These are phyloP conservation scores for Epinephelus cyanopodus DNA, from an alignment of 2,113 vertebrate species.

Conservation along the genomic window DNA sequence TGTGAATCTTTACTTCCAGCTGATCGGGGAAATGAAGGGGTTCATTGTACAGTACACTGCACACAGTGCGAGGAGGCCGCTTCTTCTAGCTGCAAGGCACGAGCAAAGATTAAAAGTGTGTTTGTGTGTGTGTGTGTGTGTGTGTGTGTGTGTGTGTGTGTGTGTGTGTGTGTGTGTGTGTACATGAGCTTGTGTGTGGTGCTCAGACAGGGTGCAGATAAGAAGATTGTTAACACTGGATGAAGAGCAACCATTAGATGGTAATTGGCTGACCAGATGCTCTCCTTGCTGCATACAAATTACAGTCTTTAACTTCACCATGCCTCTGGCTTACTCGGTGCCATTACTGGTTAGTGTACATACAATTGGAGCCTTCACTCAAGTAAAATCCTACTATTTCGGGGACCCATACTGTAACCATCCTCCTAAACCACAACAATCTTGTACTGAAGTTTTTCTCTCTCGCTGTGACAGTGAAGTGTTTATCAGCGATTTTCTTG, in stretches of 20 bases:
- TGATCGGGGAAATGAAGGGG: slow-evolving; percentile 53
- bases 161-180: slow-evolving; percentile 17
- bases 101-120: slow-evolving; percentile 43
- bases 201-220: slow-evolving; percentile 52
- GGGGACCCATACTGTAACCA: not conserved
- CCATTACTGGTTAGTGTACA: slow-evolving; percentile 43
- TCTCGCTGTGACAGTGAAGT: slow-evolving; percentile 11
- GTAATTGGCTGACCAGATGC: slow-evolving; percentile 75
- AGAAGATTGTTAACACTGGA: slow-evolving; percentile 66
- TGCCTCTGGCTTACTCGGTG: slow-evolving; percentile 40
- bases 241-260: slow-evolving; percentile 71
- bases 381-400: slow-evolving; percentile 18
- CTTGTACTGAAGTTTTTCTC: not conserved
- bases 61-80: slow-evolving; percentile 36
- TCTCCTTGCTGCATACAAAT: slow-evolving; percentile 72
- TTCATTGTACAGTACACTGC: slow-evolving; percentile 51
- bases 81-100: slow-evolving; percentile 43
- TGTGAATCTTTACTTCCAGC: slow-evolving; percentile 45
- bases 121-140: slow-evolving; percentile 14
- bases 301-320: slow-evolving; percentile 66
- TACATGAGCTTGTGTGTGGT: slow-evolving; percentile 5
- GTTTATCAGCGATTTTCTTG: slow-evolving; percentile 3
- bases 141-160: slow-evolving; percentile 13
- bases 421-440: not conserved
- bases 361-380: slow-evolving; percentile 36